Base-by-base conservation (phyloP, 2,888 invertebrate genomes). In the Ophioninae sp. region DNA sequence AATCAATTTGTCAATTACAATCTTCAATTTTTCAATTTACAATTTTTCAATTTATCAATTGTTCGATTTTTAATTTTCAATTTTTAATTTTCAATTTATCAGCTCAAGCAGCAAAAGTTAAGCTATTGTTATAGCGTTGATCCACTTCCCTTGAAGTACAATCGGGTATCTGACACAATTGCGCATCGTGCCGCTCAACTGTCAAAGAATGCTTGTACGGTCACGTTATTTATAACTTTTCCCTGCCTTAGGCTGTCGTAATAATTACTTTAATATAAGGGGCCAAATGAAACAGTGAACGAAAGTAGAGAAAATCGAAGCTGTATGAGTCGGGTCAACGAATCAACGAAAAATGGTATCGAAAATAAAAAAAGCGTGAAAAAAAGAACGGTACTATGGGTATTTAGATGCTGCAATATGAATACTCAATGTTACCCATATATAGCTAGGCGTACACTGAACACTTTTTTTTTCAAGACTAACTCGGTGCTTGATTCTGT, bases 401-500 rank as follows among this genome's bases (percentile, higher is more conserved):
- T 73, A 59, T 67, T 79, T 79, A 73, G 37, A 67, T 67, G 63
- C 64, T 41, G 67, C 9, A 41, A n/a, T 64, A 23, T 65, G 23
- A 30, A 37, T 64, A 37, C 37, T 61, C 51, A 65, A 56, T 20
- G 61, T 61, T 76, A 73, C 65, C 74, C 56, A 74, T 63, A 63
- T 41, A 79, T 64, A 79, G 65, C 67, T 65, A 58, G 73, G 67
- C 72, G 64, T 80, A 67, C 71, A 77, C 79, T 7, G 41, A 41
- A 41, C 41, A 75, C 79, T 77, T 82, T 85, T 79, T 67, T 80
- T 30, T 30, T 80, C 74, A 82, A 85, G 79, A 65, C 72, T 82
- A 78, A 69, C 59, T 61, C 81, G 74, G 76, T 85, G 74, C 77
- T 72, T 76, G 80, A 82, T 78, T 75, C 74, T 81, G 81, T 85